phyloP scores from a whole-genome alignment of 2,888 invertebrate genomes.

The Elegia similella region DNA sequence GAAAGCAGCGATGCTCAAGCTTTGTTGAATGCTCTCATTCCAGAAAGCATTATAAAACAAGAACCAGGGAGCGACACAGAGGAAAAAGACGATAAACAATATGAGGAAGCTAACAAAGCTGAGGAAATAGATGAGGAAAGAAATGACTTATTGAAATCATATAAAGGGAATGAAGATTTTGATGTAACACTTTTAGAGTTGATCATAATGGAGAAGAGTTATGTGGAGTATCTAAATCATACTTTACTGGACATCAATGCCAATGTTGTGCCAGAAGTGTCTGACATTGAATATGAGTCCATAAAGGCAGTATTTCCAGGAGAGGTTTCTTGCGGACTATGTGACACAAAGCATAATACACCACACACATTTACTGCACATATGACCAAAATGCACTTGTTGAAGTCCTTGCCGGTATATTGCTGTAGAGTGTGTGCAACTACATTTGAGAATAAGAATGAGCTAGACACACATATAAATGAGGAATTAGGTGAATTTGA shows the following conservation, averaged over 20 bases:
- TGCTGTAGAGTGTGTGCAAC: conserved; percentile 67
- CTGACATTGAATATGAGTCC: conserved; percentile 52
- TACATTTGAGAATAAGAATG: conserved; percentile 56
- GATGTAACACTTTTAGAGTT: conserved; percentile 71
- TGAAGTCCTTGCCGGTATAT: conserved; percentile 56
- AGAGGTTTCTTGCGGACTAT: conserved; percentile 55
- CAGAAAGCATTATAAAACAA: conserved; percentile 40
- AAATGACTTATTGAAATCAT: conserved; percentile 40
- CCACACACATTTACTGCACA: conserved; percentile 48
- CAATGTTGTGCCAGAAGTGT: conserved; percentile 49
- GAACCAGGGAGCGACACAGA: conserved; percentile 39
- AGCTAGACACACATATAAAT: conserved; percentile 52
- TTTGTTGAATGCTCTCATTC: conserved; percentile 40
- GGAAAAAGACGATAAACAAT: conserved; percentile 15
- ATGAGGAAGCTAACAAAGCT: conserved; percentile 9
- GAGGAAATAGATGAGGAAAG: conserved; percentile 30
- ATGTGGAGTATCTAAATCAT: conserved; percentile 60
- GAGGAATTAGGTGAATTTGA: conserved; percentile 66
- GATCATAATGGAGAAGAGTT: conserved; percentile 64
- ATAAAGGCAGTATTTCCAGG: conserved; percentile 37
- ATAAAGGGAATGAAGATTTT: conserved; percentile 68
- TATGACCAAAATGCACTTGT: conserved; percentile 61
- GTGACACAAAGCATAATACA: conserved; percentile 47
- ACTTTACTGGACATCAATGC: conserved; percentile 48
- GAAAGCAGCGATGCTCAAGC: conserved; percentile 25